Evolutionary conservation across 2,888 invertebrate genomes (phyloP).

Genomic region (Sinopyrophorus schimmeli): DNA sequence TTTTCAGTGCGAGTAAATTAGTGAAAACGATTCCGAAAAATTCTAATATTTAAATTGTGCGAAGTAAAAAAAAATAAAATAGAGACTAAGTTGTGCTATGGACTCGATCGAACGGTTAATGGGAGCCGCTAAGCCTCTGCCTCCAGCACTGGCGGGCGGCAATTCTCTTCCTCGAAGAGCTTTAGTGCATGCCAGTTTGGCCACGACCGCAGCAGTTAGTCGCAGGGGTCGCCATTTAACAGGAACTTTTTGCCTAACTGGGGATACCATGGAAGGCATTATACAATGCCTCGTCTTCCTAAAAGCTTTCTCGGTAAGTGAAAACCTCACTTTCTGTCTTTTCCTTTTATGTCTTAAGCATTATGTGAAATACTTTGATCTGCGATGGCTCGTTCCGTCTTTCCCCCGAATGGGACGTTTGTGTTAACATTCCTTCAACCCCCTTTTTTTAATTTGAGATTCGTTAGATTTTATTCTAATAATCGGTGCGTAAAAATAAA

Average conservation of each 20-base stretch:
- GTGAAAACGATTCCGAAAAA: too few relatives aligned
- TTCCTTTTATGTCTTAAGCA: too few relatives aligned
- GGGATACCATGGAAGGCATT: conserved; percentile 92
- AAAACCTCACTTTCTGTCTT: conserved; percentile 7
- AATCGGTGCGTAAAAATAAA: background rate
- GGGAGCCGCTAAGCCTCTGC: conserved; percentile 69
- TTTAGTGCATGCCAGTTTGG: conserved; percentile 76
- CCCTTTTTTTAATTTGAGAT: too few relatives aligned
- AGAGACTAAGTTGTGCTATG: conserved; percentile 61
- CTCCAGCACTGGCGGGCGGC: conserved; percentile 60
- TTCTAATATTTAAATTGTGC: too few relatives aligned
- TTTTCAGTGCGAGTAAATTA: too few relatives aligned
- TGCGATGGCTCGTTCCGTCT: too few relatives aligned
- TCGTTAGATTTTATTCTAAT: too few relatives aligned
- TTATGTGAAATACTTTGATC: too few relatives aligned
- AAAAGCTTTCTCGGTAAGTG: conserved; percentile 90
- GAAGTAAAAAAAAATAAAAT: too few relatives aligned
- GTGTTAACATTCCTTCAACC: too few relatives aligned
- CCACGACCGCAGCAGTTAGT: conserved; percentile 70
- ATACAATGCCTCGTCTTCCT: conserved; percentile 91
- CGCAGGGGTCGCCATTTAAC: conserved; percentile 82
- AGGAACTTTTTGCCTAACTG: conserved; percentile 86
- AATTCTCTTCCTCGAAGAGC: conserved; percentile 61
- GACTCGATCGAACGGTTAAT: conserved; percentile 82
- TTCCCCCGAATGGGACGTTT: too few relatives aligned